Evolutionary conservation across 2,888 invertebrate species (phyloP).

Genomic region (Hypsopygia costalis): DNA sequence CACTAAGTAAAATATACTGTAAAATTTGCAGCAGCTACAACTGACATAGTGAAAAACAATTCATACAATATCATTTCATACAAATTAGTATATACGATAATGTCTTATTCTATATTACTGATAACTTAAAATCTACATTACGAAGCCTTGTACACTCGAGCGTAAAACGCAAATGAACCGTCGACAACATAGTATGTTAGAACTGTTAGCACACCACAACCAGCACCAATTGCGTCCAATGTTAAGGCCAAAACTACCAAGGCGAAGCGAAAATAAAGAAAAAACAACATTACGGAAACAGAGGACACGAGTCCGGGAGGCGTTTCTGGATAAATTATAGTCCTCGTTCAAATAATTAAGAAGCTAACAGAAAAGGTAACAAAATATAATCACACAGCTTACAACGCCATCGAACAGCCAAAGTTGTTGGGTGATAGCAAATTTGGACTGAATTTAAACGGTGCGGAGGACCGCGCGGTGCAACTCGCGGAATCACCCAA

Average conservation of each 20-base stretch:
- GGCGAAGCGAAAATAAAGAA: conserved; percentile 73
- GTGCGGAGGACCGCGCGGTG: conserved; percentile 55
- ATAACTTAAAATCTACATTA: conserved; percentile 37
- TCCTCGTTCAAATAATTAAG: conserved; percentile 41
- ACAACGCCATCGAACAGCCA: conserved; percentile 72
- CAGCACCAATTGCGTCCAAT: conserved; percentile 68
- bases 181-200: conserved; percentile 63
- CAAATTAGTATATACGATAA: conserved; percentile 7
- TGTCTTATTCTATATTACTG: conserved; percentile 23
- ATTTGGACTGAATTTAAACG: conserved; percentile 37
- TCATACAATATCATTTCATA: conserved; percentile 7
- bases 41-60: conserved; percentile 5
- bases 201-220: conserved; percentile 75
- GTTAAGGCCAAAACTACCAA: conserved; percentile 78
- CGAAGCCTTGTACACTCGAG: conserved; percentile 55
- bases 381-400: conserved; percentile 73
- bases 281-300: conserved; percentile 77
- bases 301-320: conserved; percentile 76
- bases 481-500: conserved; percentile 69
- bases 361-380: conserved; percentile 65
- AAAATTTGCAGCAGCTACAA: background rate
- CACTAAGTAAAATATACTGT: background rate
- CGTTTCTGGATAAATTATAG: conserved; percentile 49
- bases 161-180: conserved; percentile 64
- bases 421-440: conserved; percentile 70